Conservation (phyloP, 2,888 invertebrate species). For the Aelia acuminata region DNA sequence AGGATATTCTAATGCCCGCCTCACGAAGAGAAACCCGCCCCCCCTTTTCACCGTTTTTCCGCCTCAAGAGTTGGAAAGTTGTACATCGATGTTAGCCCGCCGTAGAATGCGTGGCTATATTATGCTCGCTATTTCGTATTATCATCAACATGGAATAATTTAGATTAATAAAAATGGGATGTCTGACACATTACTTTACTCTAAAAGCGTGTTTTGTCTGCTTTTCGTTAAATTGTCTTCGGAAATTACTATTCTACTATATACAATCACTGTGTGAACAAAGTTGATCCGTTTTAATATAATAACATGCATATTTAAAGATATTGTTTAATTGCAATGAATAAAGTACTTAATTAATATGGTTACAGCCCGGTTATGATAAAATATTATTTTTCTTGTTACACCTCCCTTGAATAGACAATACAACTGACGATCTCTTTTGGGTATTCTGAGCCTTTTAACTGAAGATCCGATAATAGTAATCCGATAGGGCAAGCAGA, state of each 20-base stretch:
- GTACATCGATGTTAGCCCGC: neutral
- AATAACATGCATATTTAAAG: too few relatives aligned
- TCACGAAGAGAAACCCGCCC: slow-evolving; percentile 40
- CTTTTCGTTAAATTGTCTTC: neutral
- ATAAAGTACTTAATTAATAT: too few relatives aligned
- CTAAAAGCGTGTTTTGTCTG: neutral
- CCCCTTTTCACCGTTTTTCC: slow-evolving; percentile 27
- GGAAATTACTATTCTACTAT: neutral
- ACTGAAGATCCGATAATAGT: too few relatives aligned
- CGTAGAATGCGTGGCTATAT: neutral
- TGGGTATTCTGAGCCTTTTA: too few relatives aligned
- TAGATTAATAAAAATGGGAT: neutral
- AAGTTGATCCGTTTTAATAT: too few relatives aligned
- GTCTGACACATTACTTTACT: neutral
- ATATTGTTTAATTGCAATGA: too few relatives aligned
- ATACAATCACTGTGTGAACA: too few relatives aligned
- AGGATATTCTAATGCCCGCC: slow-evolving; percentile 19
- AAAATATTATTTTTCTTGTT: too few relatives aligned
- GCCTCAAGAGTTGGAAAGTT: neutral
- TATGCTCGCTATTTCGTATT: neutral
- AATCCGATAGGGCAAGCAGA: too few relatives aligned
- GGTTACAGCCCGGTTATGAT: too few relatives aligned
- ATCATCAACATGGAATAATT: neutral
- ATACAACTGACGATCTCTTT: too few relatives aligned
- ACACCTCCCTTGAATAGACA: too few relatives aligned